A percentile compares a stretch with the other conserved stretches of the same genome.
These are phyloP conservation scores for Acipenser transmontanus DNA, from an alignment of 2,797 vertebrate species.

Conservation along the genomic window DNA sequence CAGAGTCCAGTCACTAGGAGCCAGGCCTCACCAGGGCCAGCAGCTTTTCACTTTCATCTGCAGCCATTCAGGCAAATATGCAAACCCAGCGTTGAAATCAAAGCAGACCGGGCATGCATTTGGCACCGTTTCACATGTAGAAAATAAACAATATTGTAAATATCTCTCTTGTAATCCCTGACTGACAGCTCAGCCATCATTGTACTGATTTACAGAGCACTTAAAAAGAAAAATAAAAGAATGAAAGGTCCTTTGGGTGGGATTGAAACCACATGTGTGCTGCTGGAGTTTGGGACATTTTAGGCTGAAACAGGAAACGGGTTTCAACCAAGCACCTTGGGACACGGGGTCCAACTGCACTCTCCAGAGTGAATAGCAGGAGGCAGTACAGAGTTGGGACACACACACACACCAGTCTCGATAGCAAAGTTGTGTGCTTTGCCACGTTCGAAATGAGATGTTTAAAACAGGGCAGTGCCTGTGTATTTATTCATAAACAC, in stretches of 20 bases:
- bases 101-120: conserved; percentile 9
- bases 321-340: too few species aligned
- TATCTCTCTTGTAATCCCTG: conserved; percentile 3
- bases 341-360: too few species aligned
- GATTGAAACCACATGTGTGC: conserved; percentile 60
- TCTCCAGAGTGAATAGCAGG: too few species aligned
- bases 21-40: not conserved
- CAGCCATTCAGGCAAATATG: not conserved
- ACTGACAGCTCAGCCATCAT: conserved; percentile 14
- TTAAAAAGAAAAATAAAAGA: conserved; percentile 13
- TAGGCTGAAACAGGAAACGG: conserved; percentile 20
- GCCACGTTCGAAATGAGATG: too few species aligned
- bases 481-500: too few species aligned
- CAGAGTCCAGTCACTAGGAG: too few species aligned
- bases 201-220: conserved; percentile 14
- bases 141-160: conserved; percentile 32
- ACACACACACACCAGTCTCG: too few species aligned
- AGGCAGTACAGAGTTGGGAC: too few species aligned
- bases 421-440: too few species aligned
- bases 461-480: too few species aligned
- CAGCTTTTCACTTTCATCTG: not conserved
- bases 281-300: conserved; percentile 51
- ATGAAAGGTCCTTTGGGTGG: conserved; percentile 27
- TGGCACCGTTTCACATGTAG: not conserved
- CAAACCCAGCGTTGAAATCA: not conserved